Evolutionary conservation across 2,113 vertebrate genomes (phyloP), one percentile per base, ranked within the genome.

Genomic region (Callospermophilus lateralis): DNA sequence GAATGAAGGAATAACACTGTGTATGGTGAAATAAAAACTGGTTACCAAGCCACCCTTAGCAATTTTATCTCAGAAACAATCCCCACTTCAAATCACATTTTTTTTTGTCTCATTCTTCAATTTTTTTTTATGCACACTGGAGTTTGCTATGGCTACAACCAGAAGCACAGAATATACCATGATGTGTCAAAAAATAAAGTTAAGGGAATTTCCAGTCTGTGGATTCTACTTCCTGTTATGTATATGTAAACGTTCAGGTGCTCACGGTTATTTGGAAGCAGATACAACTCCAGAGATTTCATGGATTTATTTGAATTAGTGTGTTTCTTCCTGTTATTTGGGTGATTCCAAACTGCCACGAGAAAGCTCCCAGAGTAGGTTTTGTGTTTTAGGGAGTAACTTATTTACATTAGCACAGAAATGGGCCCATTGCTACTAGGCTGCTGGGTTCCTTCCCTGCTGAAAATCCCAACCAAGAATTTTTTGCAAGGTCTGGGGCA

Each of bases 31-130:
- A 81, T n/a, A 61, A 76, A 76, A 90, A 15, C n/a, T 61, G 19
- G 8, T 51, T 20, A 92, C 42, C 65, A 67, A 76, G 58, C 4
- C 8, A 10, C 34, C 26, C 61, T 30, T 45, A 84, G 83, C 45
- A 67, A 96, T 89, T 77, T 92, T 73, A 19, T 22, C 42, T 76
- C 48, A n/a, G 58, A 89, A 92, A 58, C 63, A 90, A 94, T 93
- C 28, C 2, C 30, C 26, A 67, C 13, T 65, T 68, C 3, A 88
- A 30, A 32, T 48, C 45, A 55, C 19, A 68, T 73, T 92, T 78
- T 39, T 65, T 90, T 48, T 51, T 20, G 55, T 76, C 42, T 93
- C n/a, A 65, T 28, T 94, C 48, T 84, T 55, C 58, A n/a, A 9
- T 63, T 16, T 11, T 16, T 11, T 37, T 32, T 77, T 53, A 17